These are phyloP conservation scores for Manis crassicaudata DNA, from an alignment of 2,797 vertebrate genomes.

Conservation along the genomic window DNA sequence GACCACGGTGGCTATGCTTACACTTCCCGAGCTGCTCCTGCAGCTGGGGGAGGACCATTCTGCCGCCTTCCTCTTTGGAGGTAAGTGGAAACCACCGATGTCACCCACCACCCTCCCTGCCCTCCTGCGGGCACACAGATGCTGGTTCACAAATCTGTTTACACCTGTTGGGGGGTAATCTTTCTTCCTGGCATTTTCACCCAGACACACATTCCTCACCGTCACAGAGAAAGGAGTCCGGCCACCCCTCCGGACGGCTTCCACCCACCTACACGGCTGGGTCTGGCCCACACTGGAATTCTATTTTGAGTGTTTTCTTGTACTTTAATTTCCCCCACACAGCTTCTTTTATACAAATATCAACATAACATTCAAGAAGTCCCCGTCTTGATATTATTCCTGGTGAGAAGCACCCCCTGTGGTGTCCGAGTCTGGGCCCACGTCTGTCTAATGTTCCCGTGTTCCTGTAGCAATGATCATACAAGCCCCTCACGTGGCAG, in stretches of 20 bases:
- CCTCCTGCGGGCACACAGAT: background rate
- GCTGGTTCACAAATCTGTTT: background rate
- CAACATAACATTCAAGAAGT: background rate
- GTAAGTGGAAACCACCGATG: background rate
- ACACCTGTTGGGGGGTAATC: background rate
- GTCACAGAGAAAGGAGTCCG: background rate
- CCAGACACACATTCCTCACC: accelerated
- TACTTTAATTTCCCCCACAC: background rate
- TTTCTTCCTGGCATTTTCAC: background rate
- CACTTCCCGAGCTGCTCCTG: background rate
- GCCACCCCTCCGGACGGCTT: background rate
- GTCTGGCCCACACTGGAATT: background rate
- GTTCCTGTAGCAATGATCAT: no score
- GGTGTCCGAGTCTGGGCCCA: accelerated
- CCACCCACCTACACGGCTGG: background rate
- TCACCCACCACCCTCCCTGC: background rate
- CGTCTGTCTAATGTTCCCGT: accelerated
- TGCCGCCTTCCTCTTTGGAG: background rate
- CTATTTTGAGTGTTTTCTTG: background rate
- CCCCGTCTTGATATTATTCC: background rate
- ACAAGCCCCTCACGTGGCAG: background rate
- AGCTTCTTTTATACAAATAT: background rate
- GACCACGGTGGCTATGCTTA: background rate
- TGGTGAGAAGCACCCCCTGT: background rate
- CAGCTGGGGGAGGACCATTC: background rate